Evolutionary conservation across 2,888 invertebrate genomes (phyloP).

Genomic region (Drosophila rubida): DNA sequence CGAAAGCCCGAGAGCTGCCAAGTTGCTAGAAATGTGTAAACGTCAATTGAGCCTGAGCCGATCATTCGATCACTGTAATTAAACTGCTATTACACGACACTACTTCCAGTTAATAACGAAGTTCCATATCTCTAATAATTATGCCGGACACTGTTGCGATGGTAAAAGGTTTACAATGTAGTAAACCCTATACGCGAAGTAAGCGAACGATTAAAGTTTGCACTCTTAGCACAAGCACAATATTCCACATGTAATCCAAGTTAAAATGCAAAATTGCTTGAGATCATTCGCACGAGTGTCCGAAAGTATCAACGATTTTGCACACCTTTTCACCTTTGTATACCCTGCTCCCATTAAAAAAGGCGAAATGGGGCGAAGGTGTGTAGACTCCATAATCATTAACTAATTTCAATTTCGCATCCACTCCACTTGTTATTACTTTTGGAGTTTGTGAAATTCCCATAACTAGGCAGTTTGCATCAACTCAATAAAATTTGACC

Average conservation of each 20-base stretch:
- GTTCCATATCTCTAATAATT: background rate
- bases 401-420: background rate
- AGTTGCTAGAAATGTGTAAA: constrained; percentile 24
- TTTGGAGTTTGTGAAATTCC: background rate
- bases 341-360: too few relatives aligned
- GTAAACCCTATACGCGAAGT: background rate
- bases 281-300: background rate
- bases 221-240: too few relatives aligned
- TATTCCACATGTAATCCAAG: background rate
- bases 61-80: constrained; percentile 31
- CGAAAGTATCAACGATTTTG: background rate
- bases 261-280: background rate
- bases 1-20: constrained; percentile 36
- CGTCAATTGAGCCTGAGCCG: constrained; percentile 17
- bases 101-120: constrained; percentile 16
- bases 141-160: constrained; percentile 6
- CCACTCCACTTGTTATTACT: background rate
- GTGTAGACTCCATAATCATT: background rate
- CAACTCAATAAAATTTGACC: background rate
- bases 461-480: background rate
- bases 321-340: background rate
- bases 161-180: background rate
- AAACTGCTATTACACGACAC: constrained; percentile 8
- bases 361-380: background rate
- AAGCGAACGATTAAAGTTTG: background rate